Evolutionary conservation across 1,140 invertebrate species (phyloP), one percentile per base, ranked within the genome.

Genomic region (Lithobius niger): DNA sequence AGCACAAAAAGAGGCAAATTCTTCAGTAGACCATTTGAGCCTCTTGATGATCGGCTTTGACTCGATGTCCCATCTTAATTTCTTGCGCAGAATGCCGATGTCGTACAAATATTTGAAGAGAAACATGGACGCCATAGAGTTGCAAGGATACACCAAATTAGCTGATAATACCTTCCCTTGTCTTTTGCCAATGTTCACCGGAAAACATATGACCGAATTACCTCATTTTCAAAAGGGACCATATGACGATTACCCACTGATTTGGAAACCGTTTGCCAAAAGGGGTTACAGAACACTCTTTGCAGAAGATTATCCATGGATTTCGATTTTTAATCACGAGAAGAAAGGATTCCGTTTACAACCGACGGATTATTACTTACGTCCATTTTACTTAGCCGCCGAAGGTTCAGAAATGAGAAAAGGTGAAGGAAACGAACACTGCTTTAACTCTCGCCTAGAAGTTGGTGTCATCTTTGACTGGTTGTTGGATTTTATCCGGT

Each of bases 241-340:
- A 18, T 45, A 18, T 19, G 71, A 74, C 54, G 52, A 67, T 40
- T 67, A 66, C 36, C 54, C 67, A 21, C 68, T 71, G 49, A 64
- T 70, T 4, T 72, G 71, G 66, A 67, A 66, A 49, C 31, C 62
- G n/a, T 65, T 59, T 51, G 26, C 58, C 0, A 47, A 59, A 2
- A 27, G 49, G 18, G 59, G 63, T 3, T 67, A 69, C 53, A 57
- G 51, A 2, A 67, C 68, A 6, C 50, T 67, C 3, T 62, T 59
- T 42, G 56, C 58, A n/a, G 68, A 70, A 56, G 68, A 70, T 56
- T 57, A 55, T 25, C 60, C 66, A 1, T 24, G 61, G 6, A 59
- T 64, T 36, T 54, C 59, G 6, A 62, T 60, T 21, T 69, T 67
- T 28, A 66, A 66, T 56, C 65, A 61, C 44, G 15, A 62, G 1